Evolutionary conservation across 2,888 invertebrate species (phyloP), one percentile per base, ranked within the genome.

Genomic region (Conistra vaccinii): DNA sequence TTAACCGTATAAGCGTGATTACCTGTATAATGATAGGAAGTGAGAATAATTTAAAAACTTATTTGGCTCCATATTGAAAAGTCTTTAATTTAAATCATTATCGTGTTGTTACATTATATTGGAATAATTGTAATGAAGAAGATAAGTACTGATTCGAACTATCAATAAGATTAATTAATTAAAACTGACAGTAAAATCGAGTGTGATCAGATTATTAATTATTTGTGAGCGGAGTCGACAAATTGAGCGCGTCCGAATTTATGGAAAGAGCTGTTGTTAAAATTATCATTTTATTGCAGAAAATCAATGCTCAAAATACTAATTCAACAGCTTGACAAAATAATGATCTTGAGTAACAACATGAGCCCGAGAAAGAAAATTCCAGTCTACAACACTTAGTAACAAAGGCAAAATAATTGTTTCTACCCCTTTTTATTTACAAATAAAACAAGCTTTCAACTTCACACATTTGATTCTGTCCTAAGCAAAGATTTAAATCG

Each of bases 381-480:
- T 23, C 6, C 14, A 23, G 39, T 29, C 29, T 39, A 32, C 9
- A 48, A 45, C 0, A 42, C 57, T 29, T 63, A 39, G 5, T 6
- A 48, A 80, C 20, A 29, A 71, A 58, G 23, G 14, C 20, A 48
- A 17, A 29, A 53, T 23, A 32, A 61, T 73, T 60, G 39, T 65
- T 48, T 60, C 9, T 17, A 23, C 5, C 23, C n/a, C 17, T 74
- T n/a, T 80, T 32, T 23, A 5, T 55, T 63, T 29, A 71, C n/a
- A 58, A 32, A 78, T 6, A 58, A 78, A 71, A 71, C 14, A 61
- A 65, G 57, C 51, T 20, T 32, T 53, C 53, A 68, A 68, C 35
- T 68, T 58, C 53, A 61, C 57, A 63, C 35, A 17, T 70, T 61
- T 61, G 39, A 80, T 73, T 73, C n/a, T 3, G 12, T 29, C 7